Conservation (phyloP, 2,888 invertebrate species). For the Eilema sororculum region DNA sequence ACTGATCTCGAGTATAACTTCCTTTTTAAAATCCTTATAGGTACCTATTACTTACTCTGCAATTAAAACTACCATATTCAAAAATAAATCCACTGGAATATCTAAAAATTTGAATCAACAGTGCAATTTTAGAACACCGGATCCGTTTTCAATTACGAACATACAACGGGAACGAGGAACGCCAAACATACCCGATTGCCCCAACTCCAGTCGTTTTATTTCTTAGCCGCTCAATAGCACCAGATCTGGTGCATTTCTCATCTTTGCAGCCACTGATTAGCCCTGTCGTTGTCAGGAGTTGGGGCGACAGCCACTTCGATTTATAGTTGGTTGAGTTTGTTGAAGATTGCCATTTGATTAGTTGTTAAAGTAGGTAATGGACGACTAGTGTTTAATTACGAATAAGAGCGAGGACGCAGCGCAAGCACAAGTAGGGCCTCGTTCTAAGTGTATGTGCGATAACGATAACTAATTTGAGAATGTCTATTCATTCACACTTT, state of each 20-base stretch:
- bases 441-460: too few species aligned
- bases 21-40: too few species aligned
- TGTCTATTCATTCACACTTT: too few species aligned
- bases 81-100: not conserved
- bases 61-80: not conserved
- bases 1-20: too few species aligned
- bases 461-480: too few species aligned
- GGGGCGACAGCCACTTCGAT: slow-evolving; percentile 3
- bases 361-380: not conserved
- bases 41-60: too few species aligned
- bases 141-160: slow-evolving; percentile 11
- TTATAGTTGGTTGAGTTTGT: slow-evolving; percentile 11
- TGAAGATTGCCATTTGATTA: not conserved
- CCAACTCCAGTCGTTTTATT: slow-evolving; percentile 39
- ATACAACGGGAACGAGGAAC: slow-evolving; percentile 9
- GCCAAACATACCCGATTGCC: slow-evolving; percentile 27
- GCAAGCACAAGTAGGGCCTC: too few species aligned
- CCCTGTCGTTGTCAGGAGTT: slow-evolving; percentile 47
- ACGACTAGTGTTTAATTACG: not conserved
- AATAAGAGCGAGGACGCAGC: too few species aligned
- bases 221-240: slow-evolving; percentile 35
- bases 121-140: not conserved
- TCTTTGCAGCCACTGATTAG: slow-evolving; percentile 47
- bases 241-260: slow-evolving; percentile 49
- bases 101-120: not conserved